Base-by-base conservation (phyloP, 2,888 invertebrate species). In the Drosophila peninsularis region DNA sequence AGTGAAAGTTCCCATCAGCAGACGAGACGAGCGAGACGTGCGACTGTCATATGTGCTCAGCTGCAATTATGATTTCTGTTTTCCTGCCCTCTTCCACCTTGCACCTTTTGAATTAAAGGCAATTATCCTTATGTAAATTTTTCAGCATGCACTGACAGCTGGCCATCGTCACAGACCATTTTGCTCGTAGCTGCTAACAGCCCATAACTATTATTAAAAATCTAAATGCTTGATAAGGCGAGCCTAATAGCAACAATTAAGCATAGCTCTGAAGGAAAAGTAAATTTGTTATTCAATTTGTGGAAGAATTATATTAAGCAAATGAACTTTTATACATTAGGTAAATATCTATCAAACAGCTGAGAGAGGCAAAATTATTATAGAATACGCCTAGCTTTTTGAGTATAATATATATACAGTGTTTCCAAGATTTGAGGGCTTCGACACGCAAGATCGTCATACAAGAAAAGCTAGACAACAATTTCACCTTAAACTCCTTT, bases 51-150 rank as follows among this genome's bases (percentile, higher is more conserved):
- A 49, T 75, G 17, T 61, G 44, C 4, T 54, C 39, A 21, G 24
- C 47, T 64, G 66, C 82, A 89, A 85, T 89, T 89, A 89, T 85
- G 69, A 72, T 68, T 80, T 62, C 39, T 62, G 73, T 68, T 58
- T 71, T 63, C 37, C 50, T 50, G 5, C 14, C 1, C 6, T 62
- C 41, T 27, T 55, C 57, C 39, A 11, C n/a, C n/a, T n/a, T 42
- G 42, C 56, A 42, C 70, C 71, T 68, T 83, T 75, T 70, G 60
- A 88, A 89, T 85, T 78, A 83, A 85, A 67, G 73, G 63, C 90
- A 90, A 88, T 85, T 86, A 90, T 73, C 62, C 55, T 58, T 79
- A 72, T 74, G 82, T 62, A 85, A 76, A 84, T 85, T 45, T 41
- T 61, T 21, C 41, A 39, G 24, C 57, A 32, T 37, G 37, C 14